Percentiles rank a stretch among this genome's conserved stretches.
Evolutionary conservation across 2,797 vertebrate species (phyloP).

Genomic region (Schizopygopsis malacanthus): DNA sequence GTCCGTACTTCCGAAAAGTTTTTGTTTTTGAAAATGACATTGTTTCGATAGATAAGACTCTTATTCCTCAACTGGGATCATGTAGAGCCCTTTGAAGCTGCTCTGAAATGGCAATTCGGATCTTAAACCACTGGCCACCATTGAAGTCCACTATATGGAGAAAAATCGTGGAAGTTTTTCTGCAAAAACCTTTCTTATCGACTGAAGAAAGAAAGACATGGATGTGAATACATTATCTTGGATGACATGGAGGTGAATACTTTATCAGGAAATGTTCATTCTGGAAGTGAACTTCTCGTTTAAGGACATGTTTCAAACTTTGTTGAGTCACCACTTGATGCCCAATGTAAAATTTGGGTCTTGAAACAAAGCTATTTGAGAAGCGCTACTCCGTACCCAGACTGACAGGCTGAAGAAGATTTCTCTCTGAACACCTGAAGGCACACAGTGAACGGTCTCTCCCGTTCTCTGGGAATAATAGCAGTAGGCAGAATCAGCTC

Average conservation of each 20-base stretch:
- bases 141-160: not conserved
- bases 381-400: not conserved
- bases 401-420: constrained; percentile 26
- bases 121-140: not conserved
- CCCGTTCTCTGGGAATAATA: constrained; percentile 13
- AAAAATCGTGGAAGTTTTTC: not conserved
- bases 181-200: not conserved
- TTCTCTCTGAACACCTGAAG: constrained; percentile 40
- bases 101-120: not conserved
- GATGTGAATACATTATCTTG: too few species aligned
- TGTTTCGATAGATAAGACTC: not conserved
- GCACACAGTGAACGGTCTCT: not conserved
- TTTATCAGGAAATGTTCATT: not conserved
- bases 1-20: too few species aligned
- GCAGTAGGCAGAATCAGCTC: constrained; percentile 29
- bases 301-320: not conserved
- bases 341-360: not conserved
- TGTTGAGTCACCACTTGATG: not conserved
- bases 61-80: not conserved
- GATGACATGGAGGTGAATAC: not conserved
- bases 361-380: not conserved
- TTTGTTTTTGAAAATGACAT: too few species aligned
- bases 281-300: not conserved
- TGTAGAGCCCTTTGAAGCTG: not conserved
- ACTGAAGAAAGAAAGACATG: not conserved